phyloP scores from a whole-genome alignment of 2,797 vertebrate species.

The Neosalanx taihuensis region DNA sequence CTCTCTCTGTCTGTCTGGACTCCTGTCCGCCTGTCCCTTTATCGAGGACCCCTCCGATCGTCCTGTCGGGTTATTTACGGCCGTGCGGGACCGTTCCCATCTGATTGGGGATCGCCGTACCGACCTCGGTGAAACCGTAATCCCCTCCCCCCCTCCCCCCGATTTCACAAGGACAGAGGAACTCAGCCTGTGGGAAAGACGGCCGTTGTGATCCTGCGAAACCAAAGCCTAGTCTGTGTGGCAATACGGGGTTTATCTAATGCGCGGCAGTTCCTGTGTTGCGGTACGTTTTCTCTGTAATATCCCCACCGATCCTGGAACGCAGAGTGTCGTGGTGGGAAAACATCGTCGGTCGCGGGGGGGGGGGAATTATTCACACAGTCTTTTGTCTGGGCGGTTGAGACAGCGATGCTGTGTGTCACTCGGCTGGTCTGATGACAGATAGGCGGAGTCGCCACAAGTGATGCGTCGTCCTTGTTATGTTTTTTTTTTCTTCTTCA shows the following conservation, averaged over 20 bases:
- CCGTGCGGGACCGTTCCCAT: background rate
- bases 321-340: background rate
- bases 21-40: slow-evolving; percentile 28
- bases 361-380: background rate
- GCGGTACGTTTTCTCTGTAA: background rate
- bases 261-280: too few relatives aligned
- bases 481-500: background rate
- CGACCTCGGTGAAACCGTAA: background rate
- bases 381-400: background rate
- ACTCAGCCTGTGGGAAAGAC: background rate
- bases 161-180: background rate
- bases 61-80: background rate
- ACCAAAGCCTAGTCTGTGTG: too few relatives aligned
- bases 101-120: background rate
- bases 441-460: background rate
- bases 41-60: background rate
- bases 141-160: background rate
- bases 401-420: background rate
- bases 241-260: too few relatives aligned
- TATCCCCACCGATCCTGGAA: background rate
- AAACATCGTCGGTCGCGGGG: background rate
- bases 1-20: slow-evolving; percentile 9
- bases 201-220: too few relatives aligned
- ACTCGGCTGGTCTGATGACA: background rate
- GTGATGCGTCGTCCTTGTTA: background rate